These are phyloP conservation scores for Patiria miniata DNA, from an alignment of 35 echinoderm and acorn worm species.

Conservation along the genomic window DNA sequence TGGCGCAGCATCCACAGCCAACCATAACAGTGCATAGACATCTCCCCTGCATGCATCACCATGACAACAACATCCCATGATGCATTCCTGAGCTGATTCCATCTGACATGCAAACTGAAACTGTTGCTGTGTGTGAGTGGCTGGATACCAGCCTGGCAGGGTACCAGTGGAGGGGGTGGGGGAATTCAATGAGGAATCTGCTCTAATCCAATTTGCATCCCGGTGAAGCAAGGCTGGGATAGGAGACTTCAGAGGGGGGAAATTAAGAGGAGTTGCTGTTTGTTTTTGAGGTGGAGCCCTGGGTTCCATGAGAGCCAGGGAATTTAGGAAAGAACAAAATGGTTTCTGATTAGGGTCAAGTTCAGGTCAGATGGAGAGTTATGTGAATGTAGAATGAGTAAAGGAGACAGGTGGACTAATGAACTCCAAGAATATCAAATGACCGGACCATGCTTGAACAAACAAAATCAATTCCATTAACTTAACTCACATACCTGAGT, in stretches of 20 bases:
- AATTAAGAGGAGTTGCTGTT: background rate
- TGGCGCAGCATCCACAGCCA: background rate
- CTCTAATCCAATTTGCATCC: background rate
- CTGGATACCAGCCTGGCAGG: background rate
- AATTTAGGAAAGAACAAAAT: conserved; percentile 7
- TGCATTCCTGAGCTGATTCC: conserved; percentile 8
- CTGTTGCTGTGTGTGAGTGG: background rate
- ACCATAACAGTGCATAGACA: background rate
- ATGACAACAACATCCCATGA: background rate
- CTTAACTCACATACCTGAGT: no score
- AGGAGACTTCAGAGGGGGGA: background rate
- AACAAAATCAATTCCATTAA: no score
- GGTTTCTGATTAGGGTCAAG: background rate
- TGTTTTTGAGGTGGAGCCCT: background rate
- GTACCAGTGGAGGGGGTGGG: background rate
- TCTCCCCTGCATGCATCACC: conserved; percentile 23
- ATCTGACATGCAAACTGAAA: conserved; percentile 12
- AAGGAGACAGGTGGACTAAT: no score
- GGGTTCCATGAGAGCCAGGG: background rate
- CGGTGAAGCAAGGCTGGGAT: background rate
- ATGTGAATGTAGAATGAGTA: no score
- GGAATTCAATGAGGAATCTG: background rate
- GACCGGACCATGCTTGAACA: no score
- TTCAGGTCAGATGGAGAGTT: background rate
- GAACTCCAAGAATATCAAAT: no score